These are phyloP conservation scores for Tautogolabrus adspersus DNA, from an alignment of 2,113 vertebrate genomes.

Conservation along the genomic window DNA sequence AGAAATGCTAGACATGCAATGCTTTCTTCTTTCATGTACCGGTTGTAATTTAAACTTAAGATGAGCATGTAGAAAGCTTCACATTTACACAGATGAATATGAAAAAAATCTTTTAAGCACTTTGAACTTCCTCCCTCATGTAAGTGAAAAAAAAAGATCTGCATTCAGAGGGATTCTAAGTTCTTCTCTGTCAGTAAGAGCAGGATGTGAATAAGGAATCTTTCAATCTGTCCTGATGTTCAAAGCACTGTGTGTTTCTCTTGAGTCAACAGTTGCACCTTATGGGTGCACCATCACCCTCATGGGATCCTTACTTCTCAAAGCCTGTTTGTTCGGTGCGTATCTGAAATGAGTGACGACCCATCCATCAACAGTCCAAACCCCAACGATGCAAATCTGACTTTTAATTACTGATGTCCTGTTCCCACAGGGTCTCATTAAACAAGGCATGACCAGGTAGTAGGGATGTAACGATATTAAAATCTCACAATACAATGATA, in stretches of 20 bases:
- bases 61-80: too few species aligned
- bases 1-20: neutral
- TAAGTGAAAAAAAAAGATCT: neutral
- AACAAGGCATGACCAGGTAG: neutral
- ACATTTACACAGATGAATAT: too few species aligned
- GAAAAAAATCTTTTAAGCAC: too few species aligned
- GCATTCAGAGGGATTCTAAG: neutral
- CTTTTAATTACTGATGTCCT: neutral
- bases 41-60: too few species aligned
- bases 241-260: neutral
- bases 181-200: neutral
- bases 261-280: neutral
- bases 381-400: neutral
- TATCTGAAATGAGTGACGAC: neutral
- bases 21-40: too few species aligned
- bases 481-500: too few species aligned
- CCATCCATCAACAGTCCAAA: neutral
- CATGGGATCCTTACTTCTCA: neutral
- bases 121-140: neutral
- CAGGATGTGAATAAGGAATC: neutral
- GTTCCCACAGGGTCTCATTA: neutral
- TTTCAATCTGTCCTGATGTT: neutral
- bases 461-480: too few species aligned
- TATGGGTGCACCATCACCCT: neutral
- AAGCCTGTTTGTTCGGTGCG: slow-evolving; percentile 6